Evolutionary conservation across 2,797 vertebrate genomes (phyloP).

Genomic region (Eulemur coronatus): DNA sequence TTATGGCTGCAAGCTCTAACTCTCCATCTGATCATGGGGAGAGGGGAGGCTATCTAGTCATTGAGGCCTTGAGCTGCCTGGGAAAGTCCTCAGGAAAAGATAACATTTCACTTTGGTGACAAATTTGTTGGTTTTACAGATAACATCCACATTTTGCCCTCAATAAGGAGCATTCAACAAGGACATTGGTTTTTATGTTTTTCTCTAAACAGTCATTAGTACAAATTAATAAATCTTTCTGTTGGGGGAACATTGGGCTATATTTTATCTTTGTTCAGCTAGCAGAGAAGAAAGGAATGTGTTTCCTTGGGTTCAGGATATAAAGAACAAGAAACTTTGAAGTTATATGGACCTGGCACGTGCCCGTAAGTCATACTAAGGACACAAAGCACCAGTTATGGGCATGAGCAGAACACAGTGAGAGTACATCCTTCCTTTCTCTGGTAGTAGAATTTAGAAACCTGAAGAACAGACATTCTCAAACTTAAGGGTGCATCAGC

Average conservation of each 20-base stretch:
- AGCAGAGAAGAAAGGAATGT: conserved; percentile 56
- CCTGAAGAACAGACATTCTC: background rate
- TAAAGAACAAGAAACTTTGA: conserved; percentile 63
- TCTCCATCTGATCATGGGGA: conserved; percentile 24
- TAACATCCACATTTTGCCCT: conserved; percentile 75
- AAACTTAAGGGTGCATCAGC: background rate
- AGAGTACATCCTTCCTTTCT: background rate
- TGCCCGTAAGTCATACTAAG: conserved; percentile 40
- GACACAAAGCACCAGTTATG: background rate
- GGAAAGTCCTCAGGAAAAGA: conserved; percentile 76
- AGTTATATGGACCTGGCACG: conserved; percentile 55
- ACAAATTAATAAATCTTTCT: conserved; percentile 80
- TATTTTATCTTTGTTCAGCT: conserved; percentile 70
- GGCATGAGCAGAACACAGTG: background rate
- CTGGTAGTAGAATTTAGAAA: background rate
- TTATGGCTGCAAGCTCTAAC: conserved; percentile 19
- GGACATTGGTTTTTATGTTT: conserved; percentile 72
- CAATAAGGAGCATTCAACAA: conserved; percentile 65
- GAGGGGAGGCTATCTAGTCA: conserved; percentile 52
- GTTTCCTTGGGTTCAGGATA: conserved; percentile 51
- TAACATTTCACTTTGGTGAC: conserved; percentile 76
- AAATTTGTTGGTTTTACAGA: conserved; percentile 78
- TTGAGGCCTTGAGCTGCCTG: conserved; percentile 65
- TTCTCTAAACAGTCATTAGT: conserved; percentile 76
- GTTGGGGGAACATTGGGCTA: conserved; percentile 65